Base-by-base conservation (phyloP, 2,113 vertebrate species). In the Pomatorhinus ruficollis region DNA sequence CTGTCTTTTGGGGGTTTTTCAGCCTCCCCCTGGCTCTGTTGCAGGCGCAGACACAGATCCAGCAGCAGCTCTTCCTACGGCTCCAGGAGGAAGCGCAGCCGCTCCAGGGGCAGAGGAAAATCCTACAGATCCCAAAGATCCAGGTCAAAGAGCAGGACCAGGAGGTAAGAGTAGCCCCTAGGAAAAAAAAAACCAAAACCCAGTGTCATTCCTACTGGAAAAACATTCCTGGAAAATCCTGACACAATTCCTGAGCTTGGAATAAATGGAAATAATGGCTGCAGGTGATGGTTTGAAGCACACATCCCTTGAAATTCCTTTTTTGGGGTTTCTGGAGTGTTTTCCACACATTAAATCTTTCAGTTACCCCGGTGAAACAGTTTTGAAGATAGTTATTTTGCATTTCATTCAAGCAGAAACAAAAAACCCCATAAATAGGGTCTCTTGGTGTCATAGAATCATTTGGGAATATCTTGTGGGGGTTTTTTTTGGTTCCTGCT, bases 21-120 rank as follows among this genome's bases (percentile, higher is more conserved):
- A 5, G 7, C 64, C 79, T n/a, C 42, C 4, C 52, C 54, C 20
- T 35, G 33, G 37, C 37, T 69, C 60, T 91, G 23, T 98, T 98
- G 74, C 94, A 99, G 99, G 87, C 99, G 98, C 90, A 98, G 98
- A 18, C 98, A 98, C 91, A 98, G 98, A 14, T 99, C 99, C 53
- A 99, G 99, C 98, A 99, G 99, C 97, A 99, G 98, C 56, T 99
- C 99, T 10, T 99, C 99, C 5, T 99, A 98, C 27, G 99, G 98
- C 53, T 99, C 99, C 64, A 98, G 98, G 95, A 98, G 97, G 97
- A 99, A 98, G 97, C 98, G 98, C 94, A 98, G 98, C 84, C 97
- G 98, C n/a, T 99, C 98, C 21, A 95, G 98, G 84, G 98, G 98
- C 86, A 98, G 98, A 97, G 98, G 98, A 84, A 98, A 99, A 96